Base-by-base conservation (phyloP, 2,888 invertebrate species). In the Labia minor region DNA sequence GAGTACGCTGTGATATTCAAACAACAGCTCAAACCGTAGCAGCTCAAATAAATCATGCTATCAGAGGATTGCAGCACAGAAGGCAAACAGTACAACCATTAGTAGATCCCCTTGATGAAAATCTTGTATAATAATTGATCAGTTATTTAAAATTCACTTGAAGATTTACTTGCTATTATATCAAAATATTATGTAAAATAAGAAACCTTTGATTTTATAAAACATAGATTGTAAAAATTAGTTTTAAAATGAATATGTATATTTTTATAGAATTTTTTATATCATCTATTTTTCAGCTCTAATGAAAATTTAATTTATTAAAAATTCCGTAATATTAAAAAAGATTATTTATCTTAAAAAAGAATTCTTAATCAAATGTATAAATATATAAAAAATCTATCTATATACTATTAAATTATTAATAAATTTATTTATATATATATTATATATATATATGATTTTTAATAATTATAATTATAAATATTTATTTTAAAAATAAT, bases 1-100 rank as follows among this genome's bases (percentile, higher is more conserved):
- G 87, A 76, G 88, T 92, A 71, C 83, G 89, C 74, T 91, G 90
- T 77, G 89, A 90, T 77, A 83, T 82, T 70, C 83, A 82, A 68
- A 83, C 83, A 71, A 83, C 89, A 70, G 89, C 90, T 18, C 49
- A 49, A 16, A 49, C 49, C 16, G 49, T 49, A 14, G n/a, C 49
- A 3, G 49, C 49, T 11, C 14, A 14, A 16, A 16, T 49, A 4
- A 49, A 49, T 33, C 49, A 10, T 14, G 49, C 49, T 16, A 3
- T 3, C 3, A 49, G 49, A 49, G 49, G 16, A 3, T 16, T 14
- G 3, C 6, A 49, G n/a, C 49, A 49, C n/a, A 10, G n/a, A 3
- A 49, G 49, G 14, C 49, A 49, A 14, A 49, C 49, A 8, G 49
- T 49, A 14, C 49, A n/a, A 16, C 49, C n/a, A 4, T 16, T 49